A percentile compares a stretch with the other conserved stretches of the same genome.
These are phyloP conservation scores for Chiloscyllium plagiosum DNA, from an alignment of 2,113 vertebrate species.

Conservation along the genomic window DNA sequence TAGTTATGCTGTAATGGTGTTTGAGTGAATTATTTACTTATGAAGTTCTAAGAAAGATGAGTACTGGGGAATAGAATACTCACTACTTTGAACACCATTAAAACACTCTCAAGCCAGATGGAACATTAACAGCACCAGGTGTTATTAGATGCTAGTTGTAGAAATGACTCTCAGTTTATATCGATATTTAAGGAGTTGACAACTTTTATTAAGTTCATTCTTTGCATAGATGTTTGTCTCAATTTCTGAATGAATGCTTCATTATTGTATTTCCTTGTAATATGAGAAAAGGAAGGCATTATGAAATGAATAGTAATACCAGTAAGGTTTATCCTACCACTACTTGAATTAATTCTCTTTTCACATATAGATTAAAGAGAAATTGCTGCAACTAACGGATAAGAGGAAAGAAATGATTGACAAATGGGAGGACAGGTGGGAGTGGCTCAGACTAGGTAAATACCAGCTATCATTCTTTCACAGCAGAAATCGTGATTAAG, in stretches of 20 bases:
- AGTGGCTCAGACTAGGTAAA: constrained; percentile 97
- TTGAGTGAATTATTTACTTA: neutral
- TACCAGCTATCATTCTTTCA: neutral
- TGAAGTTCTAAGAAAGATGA: neutral
- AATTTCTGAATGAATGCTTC: neutral
- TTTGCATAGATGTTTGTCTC: neutral
- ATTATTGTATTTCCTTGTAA: neutral
- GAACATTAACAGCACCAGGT: neutral
- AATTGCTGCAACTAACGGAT: constrained; percentile 86
- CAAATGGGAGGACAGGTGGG: constrained; percentile 98
- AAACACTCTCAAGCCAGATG: neutral
- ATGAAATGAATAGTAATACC: neutral
- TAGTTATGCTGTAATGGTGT: neutral
- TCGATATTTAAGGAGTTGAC: neutral
- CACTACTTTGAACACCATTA: neutral
- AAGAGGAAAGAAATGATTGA: constrained; percentile 99
- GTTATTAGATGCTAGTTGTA: neutral
- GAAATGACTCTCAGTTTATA: neutral
- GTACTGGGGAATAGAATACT: neutral
- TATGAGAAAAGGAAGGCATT: neutral
- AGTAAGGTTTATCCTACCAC: neutral
- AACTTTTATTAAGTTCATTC: neutral
- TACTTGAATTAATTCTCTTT: neutral
- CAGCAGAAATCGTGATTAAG: neutral
- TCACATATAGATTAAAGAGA: constrained; percentile 81